Percentiles rank a stretch among this genome's conserved stretches.
Evolutionary conservation across 2,113 vertebrate genomes (phyloP).

Genomic region (Sinocyclocheilus rhinocerous): DNA sequence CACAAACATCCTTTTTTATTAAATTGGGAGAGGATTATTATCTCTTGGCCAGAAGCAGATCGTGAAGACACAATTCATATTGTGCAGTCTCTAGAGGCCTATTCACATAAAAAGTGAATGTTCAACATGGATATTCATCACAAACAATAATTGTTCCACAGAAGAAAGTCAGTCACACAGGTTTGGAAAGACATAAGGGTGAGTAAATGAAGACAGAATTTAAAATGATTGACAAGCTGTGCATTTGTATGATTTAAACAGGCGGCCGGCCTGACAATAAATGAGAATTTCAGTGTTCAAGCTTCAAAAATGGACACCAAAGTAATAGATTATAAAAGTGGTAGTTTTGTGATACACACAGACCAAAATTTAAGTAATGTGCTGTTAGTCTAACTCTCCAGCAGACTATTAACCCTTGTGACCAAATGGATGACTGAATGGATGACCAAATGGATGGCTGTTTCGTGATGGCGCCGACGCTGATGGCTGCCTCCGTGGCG

Average conservation of each 20-base stretch:
- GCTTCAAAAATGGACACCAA: not conserved
- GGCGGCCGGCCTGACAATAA: not conserved
- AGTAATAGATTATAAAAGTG: not conserved
- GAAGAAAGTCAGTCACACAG: too few species aligned
- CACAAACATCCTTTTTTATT: slow-evolving; percentile 71
- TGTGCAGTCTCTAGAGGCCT: not conserved
- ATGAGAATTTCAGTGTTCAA: not conserved
- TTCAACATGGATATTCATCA: not conserved
- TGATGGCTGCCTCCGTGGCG: too few species aligned
- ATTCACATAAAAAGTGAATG: slow-evolving; percentile 1
- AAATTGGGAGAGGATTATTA: slow-evolving; percentile 14
- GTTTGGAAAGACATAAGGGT: too few species aligned
- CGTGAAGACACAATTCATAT: not conserved
- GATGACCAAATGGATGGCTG: too few species aligned
- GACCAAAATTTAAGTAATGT: not conserved
- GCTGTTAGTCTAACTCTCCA: not conserved
- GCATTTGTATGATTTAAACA: not conserved
- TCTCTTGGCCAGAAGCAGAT: not conserved
- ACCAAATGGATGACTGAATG: not conserved
- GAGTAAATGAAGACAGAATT: too few species aligned
- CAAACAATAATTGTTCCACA: not conserved
- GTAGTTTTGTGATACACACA: not conserved
- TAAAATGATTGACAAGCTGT: not conserved
- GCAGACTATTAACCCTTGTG: not conserved
- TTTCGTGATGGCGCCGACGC: too few species aligned